These are phyloP conservation scores for Emys orbicularis DNA, from an alignment of 2,797 vertebrate species.

Conservation along the genomic window DNA sequence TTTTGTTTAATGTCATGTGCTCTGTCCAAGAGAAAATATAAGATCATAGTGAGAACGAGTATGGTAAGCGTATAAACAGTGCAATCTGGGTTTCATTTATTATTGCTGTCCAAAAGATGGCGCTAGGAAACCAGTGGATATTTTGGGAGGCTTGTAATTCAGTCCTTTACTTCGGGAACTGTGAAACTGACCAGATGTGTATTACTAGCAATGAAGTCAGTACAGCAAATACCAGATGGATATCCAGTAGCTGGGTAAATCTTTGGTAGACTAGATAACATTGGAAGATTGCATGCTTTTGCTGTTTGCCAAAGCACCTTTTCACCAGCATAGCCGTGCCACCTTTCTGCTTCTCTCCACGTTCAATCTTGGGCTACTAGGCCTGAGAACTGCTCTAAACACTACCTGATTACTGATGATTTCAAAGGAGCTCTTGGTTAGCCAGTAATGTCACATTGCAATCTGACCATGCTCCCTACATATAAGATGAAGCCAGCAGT, in stretches of 20 bases:
- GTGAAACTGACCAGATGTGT: background rate
- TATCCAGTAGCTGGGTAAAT: background rate
- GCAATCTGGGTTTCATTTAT: background rate
- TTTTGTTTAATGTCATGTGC: background rate
- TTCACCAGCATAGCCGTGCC: background rate
- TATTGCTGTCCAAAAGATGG: constrained; percentile 44
- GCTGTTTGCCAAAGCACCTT: background rate
- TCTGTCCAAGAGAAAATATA: background rate
- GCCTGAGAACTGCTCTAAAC: background rate
- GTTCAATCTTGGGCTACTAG: background rate
- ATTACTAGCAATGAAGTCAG: background rate
- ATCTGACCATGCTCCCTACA: background rate
- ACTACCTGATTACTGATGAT: background rate
- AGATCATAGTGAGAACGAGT: fast-evolving
- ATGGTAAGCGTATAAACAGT: background rate
- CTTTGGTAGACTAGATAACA: background rate
- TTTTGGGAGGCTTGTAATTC: fast-evolving
- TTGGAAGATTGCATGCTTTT: background rate
- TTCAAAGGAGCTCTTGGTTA: background rate
- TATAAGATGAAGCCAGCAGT: background rate
- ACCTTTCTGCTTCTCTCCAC: background rate
- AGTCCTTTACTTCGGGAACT: background rate
- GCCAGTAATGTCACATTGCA: too few species aligned
- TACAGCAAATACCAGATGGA: background rate
- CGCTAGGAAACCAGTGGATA: background rate